Conservation (phyloP, 1,140 invertebrate species). For the Diachasmimorpha longicaudata region DNA sequence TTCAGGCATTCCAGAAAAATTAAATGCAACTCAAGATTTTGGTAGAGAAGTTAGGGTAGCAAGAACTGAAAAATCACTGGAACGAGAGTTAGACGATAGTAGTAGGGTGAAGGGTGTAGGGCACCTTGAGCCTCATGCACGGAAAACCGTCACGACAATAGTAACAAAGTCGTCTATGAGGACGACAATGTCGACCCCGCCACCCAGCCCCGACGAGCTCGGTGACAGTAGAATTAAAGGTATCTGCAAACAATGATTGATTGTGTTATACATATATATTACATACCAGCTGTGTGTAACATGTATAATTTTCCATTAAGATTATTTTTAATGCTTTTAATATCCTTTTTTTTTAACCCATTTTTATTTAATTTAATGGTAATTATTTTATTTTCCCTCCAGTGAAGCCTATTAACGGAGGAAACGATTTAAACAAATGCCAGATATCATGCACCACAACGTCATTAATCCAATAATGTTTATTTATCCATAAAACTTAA, state of each 20-base stretch:
- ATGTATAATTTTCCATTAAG: constrained; percentile 41
- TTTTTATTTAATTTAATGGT: background rate
- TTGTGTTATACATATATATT: constrained; percentile 61
- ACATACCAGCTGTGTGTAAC: constrained; percentile 64
- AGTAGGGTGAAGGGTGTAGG: constrained; percentile 47
- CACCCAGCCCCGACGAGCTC: constrained; percentile 62
- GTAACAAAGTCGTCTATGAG: constrained; percentile 60
- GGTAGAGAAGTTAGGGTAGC: constrained; percentile 23
- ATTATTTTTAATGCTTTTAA: constrained; percentile 20
- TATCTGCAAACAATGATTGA: constrained; percentile 58
- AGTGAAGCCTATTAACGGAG: background rate
- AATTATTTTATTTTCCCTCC: background rate
- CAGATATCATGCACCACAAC: constrained; percentile 11
- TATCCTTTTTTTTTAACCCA: constrained; percentile 8
- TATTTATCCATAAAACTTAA: background rate
- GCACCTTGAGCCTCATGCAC: constrained; percentile 59
- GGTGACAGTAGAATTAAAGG: constrained; percentile 63
- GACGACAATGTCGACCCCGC: constrained; percentile 60
- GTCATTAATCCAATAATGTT: constrained; percentile 13
- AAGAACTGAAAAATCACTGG: constrained; percentile 21
- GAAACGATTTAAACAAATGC: background rate
- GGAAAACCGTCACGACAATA: constrained; percentile 62
- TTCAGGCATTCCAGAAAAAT: constrained; percentile 54
- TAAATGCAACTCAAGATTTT: constrained; percentile 35
- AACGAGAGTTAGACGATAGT: constrained; percentile 42